Base-by-base conservation (phyloP, 1,140 invertebrate species). In the Bombus waltoni region DNA sequence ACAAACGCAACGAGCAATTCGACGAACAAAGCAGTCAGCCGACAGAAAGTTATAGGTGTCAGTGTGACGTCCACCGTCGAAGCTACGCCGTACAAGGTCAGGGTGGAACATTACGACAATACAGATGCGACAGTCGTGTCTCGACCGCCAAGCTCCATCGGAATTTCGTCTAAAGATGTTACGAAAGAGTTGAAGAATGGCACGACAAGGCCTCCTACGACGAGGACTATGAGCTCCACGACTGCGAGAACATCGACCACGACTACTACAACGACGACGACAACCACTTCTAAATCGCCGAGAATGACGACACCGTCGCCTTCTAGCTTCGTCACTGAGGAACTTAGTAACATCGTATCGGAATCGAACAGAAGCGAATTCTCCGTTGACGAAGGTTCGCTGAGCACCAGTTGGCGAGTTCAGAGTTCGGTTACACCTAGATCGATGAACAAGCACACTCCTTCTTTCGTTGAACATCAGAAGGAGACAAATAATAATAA, bases 291-390 rank as follows among this genome's bases (percentile, higher is more conserved):
- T 0, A 73, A 28, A 18, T 88, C 74, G 15, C 65, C 83, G 28
- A 89, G 85, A 0, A 83, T 88, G 22, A 81, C 85, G 1, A 89
- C 92, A 1, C 80, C 92, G 5, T 82, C 89, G 3, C 57, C 90
- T 0, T 93, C 92, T 0, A 88, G 93, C 62, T 85, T 96, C 35
- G 93, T 95, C 0, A 95, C 95, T 0, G 95, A 96, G 86, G 95
- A 96, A 53, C 91, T 94, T 3, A 95, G 90, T 84, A 96, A 95
- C 65, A 94, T 96, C 47, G 94, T 96, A 0, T 95, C 96, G 0
- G 95, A 96, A 78, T 95, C 95, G 0, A 96, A 96, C 95, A 96
- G 80, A 94, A 96, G 92, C 84, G 95, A 96, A 75, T 96, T 96
- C 83, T 95, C 93, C 22, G 95, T 96, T 0, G 96, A 96, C 70